These are phyloP conservation scores for Thymelicus lineola DNA, from an alignment of 2,888 invertebrate species.

Conservation along the genomic window DNA sequence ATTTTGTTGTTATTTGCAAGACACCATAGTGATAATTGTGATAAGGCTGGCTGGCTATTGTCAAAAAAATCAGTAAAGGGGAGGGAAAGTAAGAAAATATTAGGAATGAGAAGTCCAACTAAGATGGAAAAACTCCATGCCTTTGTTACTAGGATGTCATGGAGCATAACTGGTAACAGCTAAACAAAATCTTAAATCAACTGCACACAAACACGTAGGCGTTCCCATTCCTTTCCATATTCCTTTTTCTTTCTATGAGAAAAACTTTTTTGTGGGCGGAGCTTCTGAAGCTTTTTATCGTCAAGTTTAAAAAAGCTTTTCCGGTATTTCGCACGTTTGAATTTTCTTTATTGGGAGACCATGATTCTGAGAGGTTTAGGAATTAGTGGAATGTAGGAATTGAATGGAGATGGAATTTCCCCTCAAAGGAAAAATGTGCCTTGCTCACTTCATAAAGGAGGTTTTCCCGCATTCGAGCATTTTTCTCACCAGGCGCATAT, in stretches of 20 bases:
- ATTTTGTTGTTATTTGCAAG: too few relatives aligned
- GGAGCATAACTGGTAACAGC: constrained; percentile 25
- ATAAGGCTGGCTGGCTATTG: too few relatives aligned
- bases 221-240: constrained; percentile 12
- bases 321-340: constrained; percentile 75
- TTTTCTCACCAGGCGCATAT: constrained; percentile 74
- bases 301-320: constrained; percentile 69
- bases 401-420: constrained; percentile 45
- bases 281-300: constrained; percentile 44
- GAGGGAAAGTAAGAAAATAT: not conserved
- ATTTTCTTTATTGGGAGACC: constrained; percentile 74
- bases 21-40: too few relatives aligned
- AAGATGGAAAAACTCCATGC: constrained; percentile 64
- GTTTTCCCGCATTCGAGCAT: constrained; percentile 84
- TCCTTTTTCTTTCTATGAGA: constrained; percentile 42
- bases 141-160: constrained; percentile 61
- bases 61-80: not conserved
- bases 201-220: not conserved
- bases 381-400: constrained; percentile 63
- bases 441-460: constrained; percentile 69
- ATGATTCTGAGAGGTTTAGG: constrained; percentile 57
- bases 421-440: constrained; percentile 47
- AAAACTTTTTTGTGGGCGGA: constrained; percentile 43
- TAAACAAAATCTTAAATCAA: not conserved
- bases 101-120: not conserved